Evolutionary conservation across 2,888 invertebrate genomes (phyloP), one percentile per base, ranked within the genome.

Genomic region (Yponomeuta sedellus): DNA sequence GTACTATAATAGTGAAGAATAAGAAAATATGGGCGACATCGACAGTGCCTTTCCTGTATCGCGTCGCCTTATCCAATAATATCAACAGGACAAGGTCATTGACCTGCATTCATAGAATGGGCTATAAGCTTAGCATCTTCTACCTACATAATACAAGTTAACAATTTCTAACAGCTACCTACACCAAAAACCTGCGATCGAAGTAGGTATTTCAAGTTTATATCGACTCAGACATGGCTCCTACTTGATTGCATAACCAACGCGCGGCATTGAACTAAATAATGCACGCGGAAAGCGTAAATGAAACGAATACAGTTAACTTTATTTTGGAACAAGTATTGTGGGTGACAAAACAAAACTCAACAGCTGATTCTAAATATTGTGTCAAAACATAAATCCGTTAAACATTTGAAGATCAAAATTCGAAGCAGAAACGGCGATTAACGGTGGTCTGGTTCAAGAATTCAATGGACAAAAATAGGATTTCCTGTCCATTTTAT

Each of bases 331-430:
- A 52, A 52, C 16, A 52, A 59, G 10, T 12, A 22, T 59, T 59
- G 59, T 4, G 16, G 61, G 61, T 28, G 8, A 2, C 0, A n/a
- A n/a, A n/a, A 11, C 25, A 52, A 25, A 16, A 34, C 16, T 16
- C 5, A 61, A 25, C 34, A 61, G 44, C 28, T 28, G 28, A 28
- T 11, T 34, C 16, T 5, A 34, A 61, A 61, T 28, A 34, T n/a
- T 57, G 19, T 77, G 82, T 84, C 78, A 79, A 87, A 87, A 82
- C 74, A 73, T 22, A 62, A 63, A 25, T 65, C 90, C 89, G 90
- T 90, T 90, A 89, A 79, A 82, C 81, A 85, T 88, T 88, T 85
- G 81, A 90, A 88, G 88, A 86, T 85, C 81, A 75, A 88, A 44
- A 87, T 88, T 88, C 85, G 88, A 90, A 90, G 86, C 74, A 82